Evolutionary conservation across 2,888 invertebrate genomes (phyloP).

Genomic region (Margaritifera margaritifera): DNA sequence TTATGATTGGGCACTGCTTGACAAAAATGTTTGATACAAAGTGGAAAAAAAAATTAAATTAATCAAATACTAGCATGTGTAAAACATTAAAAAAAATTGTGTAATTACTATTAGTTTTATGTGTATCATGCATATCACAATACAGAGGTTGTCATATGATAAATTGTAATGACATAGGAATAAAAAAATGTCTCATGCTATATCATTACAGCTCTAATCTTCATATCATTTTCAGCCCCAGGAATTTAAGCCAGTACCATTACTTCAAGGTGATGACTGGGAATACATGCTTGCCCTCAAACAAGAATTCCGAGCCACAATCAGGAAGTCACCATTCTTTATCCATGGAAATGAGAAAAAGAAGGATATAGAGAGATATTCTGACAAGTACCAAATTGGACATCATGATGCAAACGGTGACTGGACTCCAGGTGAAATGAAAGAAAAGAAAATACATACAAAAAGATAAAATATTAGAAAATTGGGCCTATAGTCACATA

Average conservation of each 20-base stretch:
- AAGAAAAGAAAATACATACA: not conserved
- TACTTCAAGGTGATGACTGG: slow-evolving; percentile 64
- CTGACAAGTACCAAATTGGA: slow-evolving; percentile 72
- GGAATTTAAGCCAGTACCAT: slow-evolving; percentile 74
- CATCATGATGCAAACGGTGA: slow-evolving; percentile 42
- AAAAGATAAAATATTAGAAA: not conserved
- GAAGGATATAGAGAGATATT: slow-evolving; percentile 73
- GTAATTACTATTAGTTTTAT: too few relatives aligned
- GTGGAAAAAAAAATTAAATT: too few relatives aligned
- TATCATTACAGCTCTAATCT: too few relatives aligned
- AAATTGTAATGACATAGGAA: too few relatives aligned
- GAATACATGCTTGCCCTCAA: slow-evolving; percentile 72
- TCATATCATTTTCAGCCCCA: slow-evolving; percentile 59
- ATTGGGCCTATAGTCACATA: too few relatives aligned
- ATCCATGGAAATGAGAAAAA: slow-evolving; percentile 53
- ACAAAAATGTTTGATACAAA: too few relatives aligned
- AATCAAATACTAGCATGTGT: too few relatives aligned
- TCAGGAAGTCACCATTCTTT: slow-evolving; percentile 70
- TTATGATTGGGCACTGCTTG: too few relatives aligned
- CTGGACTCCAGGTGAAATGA: slow-evolving; percentile 56
- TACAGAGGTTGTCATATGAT: too few relatives aligned
- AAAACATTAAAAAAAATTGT: too few relatives aligned
- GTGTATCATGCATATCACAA: too few relatives aligned
- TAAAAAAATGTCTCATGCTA: too few relatives aligned
- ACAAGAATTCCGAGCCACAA: slow-evolving; percentile 69